Evolutionary conservation across 2,888 invertebrate species (phyloP).

Genomic region (Copidosoma aretas): DNA sequence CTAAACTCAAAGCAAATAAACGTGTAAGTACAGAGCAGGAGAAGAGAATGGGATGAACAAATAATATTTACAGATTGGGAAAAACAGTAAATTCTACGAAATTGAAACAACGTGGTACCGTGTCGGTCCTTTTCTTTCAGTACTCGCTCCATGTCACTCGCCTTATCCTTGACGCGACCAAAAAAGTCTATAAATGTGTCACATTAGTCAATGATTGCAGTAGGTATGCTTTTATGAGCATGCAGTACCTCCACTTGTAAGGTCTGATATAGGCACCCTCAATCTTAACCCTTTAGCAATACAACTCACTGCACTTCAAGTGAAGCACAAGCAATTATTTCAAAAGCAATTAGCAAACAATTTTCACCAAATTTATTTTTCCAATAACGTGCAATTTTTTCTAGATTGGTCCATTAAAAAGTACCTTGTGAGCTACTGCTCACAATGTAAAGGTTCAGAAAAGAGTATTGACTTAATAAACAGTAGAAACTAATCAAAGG

Average conservation of each 20-base stretch:
- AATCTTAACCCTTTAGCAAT: conserved; percentile 34
- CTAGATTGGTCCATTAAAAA: background rate
- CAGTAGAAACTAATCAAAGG: background rate
- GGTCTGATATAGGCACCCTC: conserved; percentile 7
- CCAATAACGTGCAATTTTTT: background rate
- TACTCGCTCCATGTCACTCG: conserved; percentile 89
- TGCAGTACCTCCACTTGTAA: conserved; percentile 22
- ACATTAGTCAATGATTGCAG: conserved; percentile 38
- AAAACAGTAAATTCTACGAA: conserved; percentile 14
- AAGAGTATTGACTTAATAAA: conserved; percentile 10
- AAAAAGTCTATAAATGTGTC: conserved; percentile 78
- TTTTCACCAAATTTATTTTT: background rate
- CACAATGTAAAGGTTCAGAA: conserved; percentile 8
- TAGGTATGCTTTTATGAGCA: conserved; percentile 6
- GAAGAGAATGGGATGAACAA: conserved; percentile 8
- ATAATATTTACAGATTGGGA: conserved; percentile 10
- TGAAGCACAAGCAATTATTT: background rate
- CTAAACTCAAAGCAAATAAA: too few relatives aligned
- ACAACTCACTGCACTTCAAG: too few relatives aligned
- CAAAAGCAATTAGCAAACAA: background rate
- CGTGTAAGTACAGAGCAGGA: background rate
- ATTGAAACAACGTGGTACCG: conserved; percentile 64
- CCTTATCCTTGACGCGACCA: conserved; percentile 95
- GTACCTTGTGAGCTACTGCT: background rate
- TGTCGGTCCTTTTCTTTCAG: conserved; percentile 93